These are phyloP conservation scores for Ursus arctos DNA, from an alignment of 2,113 vertebrate genomes.

Conservation along the genomic window DNA sequence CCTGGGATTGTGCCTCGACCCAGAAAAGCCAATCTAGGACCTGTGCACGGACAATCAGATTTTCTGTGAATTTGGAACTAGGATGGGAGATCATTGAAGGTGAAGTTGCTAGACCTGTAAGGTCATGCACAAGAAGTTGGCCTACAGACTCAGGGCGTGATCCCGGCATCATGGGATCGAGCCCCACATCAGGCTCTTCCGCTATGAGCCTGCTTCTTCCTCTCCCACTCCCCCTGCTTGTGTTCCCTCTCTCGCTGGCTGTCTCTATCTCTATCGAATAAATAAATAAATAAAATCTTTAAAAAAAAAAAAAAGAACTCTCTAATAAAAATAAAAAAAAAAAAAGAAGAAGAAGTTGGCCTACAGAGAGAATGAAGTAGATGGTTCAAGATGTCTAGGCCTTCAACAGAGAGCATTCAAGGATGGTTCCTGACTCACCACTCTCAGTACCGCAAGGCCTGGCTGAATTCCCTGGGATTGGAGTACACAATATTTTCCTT, in stretches of 20 bases:
- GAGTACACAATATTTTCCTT: not conserved
- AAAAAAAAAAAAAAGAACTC: no score
- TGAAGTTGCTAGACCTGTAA: not conserved
- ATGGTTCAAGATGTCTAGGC: not conserved
- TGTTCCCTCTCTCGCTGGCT: no score
- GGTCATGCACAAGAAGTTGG: not conserved
- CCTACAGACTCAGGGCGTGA: not conserved
- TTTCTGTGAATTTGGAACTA: constrained; percentile 27
- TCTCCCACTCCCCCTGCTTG: no score
- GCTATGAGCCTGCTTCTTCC: no score
- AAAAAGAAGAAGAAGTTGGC: not conserved
- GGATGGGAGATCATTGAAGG: not conserved
- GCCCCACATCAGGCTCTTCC: no score
- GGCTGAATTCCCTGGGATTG: not conserved
- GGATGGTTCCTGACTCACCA: not conserved
- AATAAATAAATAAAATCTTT: no score
- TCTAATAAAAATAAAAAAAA: no score
- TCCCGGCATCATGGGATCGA: no score
- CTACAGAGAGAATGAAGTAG: not conserved
- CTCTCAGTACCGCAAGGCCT: not conserved
- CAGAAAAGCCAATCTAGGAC: not conserved
- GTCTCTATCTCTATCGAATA: no score
- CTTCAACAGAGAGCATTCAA: not conserved
- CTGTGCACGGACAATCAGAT: not conserved
- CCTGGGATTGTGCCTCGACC: not conserved